These are phyloP conservation scores for Lophochroa leadbeateri DNA, from an alignment of 2,113 vertebrate species.

Conservation along the genomic window DNA sequence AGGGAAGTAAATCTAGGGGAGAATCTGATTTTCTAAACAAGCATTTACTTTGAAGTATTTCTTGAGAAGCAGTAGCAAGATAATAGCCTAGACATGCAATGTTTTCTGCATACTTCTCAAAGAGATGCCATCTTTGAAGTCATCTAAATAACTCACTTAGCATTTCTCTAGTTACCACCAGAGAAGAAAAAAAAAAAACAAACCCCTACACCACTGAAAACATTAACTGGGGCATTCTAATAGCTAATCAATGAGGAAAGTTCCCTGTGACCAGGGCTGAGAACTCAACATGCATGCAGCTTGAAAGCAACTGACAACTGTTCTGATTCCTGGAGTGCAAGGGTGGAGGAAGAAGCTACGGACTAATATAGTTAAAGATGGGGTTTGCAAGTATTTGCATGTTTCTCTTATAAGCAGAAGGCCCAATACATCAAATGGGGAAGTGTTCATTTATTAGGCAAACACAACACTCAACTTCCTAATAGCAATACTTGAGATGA, in stretches of 20 bases:
- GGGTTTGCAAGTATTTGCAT: not conserved
- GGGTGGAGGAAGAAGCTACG: accelerated
- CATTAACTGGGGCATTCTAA: not conserved
- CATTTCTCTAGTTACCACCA: not conserved
- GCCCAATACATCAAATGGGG: not conserved
- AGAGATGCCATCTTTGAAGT: not conserved
- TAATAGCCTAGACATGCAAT: not conserved
- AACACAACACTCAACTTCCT: not conserved
- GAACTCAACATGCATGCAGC: not conserved
- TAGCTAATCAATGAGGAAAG: not conserved
- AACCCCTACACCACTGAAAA: not conserved
- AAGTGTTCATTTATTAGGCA: not conserved
- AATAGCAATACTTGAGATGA: not conserved
- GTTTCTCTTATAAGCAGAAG: not conserved
- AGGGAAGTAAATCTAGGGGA: not conserved
- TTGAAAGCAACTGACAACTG: not conserved
- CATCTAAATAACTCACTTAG: not conserved
- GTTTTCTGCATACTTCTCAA: not conserved
- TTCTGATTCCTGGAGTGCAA: not conserved
- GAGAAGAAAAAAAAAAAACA: not conserved
- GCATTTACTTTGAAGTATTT: not conserved
- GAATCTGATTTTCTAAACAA: not conserved
- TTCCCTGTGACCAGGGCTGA: not conserved
- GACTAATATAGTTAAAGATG: accelerated
- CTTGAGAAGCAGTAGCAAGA: not conserved